Evolutionary conservation across 1,140 invertebrate species (phyloP), one percentile per base, ranked within the genome.

Genomic region (Drosophila jambulina): DNA sequence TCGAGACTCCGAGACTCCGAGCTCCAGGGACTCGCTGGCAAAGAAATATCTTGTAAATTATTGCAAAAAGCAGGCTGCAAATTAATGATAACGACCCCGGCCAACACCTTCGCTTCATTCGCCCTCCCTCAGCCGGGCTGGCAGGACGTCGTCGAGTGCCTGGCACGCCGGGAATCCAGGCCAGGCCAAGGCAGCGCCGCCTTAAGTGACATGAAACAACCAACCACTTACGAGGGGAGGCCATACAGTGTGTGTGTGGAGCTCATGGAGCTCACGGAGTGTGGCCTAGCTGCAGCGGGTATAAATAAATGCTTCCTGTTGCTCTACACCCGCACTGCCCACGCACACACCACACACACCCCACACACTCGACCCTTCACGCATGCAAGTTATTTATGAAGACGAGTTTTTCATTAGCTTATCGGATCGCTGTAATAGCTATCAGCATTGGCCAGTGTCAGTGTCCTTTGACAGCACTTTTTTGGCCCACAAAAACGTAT

Each of bases 61-160:
- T 88, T 83, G 72, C 85, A 65, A 78, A 87, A 75, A 83, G 74
- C 77, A 65, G 81, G 72, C 84, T 88, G 84, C 85, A 88, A 88
- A 88, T 88, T 88, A 88, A 88, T 84, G 84, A 88, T 88, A 88
- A 88, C 83, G 76, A 70, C 84, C 63, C 46, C 54, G 29, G 29
- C 43, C 70, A 71, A 74, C 70, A 74, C 70, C 68, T 72, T 45
- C 67, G 21, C 27, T 45, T 27, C 34, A 1, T 15, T 23, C 45
- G 8, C 2, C 19, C 42, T 13, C 21, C 43, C 2, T 2, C 19
- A 3, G 4, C 10, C 2, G 2, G 36, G 5, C 17, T 19, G 6
- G 15, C 57, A 60, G 15, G 43, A 17, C 43, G 45, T 25, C 43
- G 65, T 32, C 62, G 19, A 51, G 23, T 29, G 61, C 19, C 36